A percentile compares a stretch with the other conserved stretches of the same genome.
These are phyloP conservation scores for Palythoa heliodiscus DNA, from an alignment of 92 coral and sea anemone genomes.

Conservation along the genomic window DNA sequence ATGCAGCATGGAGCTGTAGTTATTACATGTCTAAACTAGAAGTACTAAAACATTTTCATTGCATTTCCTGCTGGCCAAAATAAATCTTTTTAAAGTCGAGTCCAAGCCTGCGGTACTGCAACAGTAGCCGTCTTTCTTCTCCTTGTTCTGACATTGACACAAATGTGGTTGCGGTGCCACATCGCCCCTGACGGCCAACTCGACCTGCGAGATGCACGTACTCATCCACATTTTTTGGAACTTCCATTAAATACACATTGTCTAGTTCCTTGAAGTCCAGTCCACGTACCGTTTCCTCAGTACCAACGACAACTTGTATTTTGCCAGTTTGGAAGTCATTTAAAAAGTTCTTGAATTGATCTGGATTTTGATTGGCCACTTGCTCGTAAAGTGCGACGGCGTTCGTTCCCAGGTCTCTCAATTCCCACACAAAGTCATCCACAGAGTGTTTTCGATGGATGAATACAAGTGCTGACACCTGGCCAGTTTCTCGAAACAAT, in stretches of 20 bases:
- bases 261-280: conserved; percentile 79
- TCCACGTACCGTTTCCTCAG: conserved; percentile 88
- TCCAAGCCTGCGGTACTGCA: conserved; percentile 77
- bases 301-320: conserved; percentile 77
- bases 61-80: background rate
- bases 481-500: conserved; percentile 62
- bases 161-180: conserved; percentile 78
- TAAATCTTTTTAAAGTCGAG: conserved; percentile 65
- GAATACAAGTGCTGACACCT: conserved; percentile 82
- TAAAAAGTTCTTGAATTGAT: conserved; percentile 58
- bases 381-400: conserved; percentile 83
- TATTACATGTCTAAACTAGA: background rate
- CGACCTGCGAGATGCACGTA: conserved; percentile 82
- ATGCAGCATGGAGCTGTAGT: too few species aligned
- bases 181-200: conserved; percentile 84
- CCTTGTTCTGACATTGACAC: conserved; percentile 57
- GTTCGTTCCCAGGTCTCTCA: conserved; percentile 70
- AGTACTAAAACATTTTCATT: background rate
- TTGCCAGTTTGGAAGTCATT: conserved; percentile 64
- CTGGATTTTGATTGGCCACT: conserved; percentile 74
- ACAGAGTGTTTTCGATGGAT: conserved; percentile 82
- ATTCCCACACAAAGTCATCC: conserved; percentile 82
- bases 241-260: conserved; percentile 83
- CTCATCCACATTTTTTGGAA: conserved; percentile 79
- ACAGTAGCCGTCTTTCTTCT: conserved; percentile 68